phyloP scores from a whole-genome alignment of 2,113 vertebrate genomes.

The Crocuta crocuta region DNA sequence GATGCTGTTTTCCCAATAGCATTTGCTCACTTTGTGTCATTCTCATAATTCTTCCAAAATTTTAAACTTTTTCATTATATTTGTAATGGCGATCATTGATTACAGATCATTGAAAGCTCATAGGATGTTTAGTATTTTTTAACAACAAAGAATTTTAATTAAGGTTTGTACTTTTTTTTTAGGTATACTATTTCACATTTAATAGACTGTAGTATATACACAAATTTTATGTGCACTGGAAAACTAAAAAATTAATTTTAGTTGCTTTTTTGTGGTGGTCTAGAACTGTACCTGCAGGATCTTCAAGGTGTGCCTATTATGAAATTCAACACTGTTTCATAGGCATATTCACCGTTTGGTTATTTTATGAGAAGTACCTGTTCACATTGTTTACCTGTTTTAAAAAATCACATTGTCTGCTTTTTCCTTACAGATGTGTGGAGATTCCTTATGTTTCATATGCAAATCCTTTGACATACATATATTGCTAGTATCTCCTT shows the following conservation, averaged over 20 bases:
- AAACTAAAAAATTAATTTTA: background rate
- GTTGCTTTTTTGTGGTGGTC: background rate
- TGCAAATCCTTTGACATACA: background rate
- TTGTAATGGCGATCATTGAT: background rate
- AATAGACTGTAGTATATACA: background rate
- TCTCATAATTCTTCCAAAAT: background rate
- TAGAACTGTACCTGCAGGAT: background rate
- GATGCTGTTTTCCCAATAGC: background rate
- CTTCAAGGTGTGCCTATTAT: background rate
- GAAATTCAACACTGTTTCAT: background rate
- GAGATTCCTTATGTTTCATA: background rate
- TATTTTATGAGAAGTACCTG: background rate
- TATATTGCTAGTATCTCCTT: background rate
- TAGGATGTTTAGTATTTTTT: background rate
- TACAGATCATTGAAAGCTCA: background rate
- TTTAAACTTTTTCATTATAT: background rate
- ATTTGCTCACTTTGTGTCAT: background rate
- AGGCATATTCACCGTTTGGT: background rate
- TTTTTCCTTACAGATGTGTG: background rate
- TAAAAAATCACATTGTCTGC: background rate
- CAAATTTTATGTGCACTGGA: background rate
- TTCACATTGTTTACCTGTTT: background rate
- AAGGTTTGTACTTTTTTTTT: background rate
- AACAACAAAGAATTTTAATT: background rate
- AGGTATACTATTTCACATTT: background rate